Evolutionary conservation across 2,113 vertebrate species (phyloP).

Genomic region (Coryphaenoides rupestris): DNA sequence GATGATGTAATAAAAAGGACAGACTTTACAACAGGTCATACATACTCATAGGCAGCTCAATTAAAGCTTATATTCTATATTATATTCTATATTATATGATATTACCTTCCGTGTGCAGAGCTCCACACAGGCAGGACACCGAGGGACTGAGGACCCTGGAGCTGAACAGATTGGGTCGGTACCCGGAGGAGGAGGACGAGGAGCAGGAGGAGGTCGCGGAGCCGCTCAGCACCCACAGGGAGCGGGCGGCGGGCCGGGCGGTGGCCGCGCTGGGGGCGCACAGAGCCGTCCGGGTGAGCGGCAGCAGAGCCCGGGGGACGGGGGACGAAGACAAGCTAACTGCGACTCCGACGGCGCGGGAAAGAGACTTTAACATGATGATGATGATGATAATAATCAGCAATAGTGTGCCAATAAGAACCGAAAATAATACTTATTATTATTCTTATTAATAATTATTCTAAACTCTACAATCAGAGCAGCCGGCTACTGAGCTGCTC

Average conservation of each 20-base stretch:
- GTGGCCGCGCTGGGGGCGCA: constrained; percentile 43
- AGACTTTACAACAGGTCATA: too few relatives aligned
- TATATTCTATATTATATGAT: too few relatives aligned
- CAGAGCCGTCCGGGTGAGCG: constrained; percentile 47
- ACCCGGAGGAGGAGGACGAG: constrained; percentile 53
- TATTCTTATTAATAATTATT: too few relatives aligned
- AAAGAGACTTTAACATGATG: constrained; percentile 68
- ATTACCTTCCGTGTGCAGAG: constrained; percentile 89
- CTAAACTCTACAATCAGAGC: too few relatives aligned
- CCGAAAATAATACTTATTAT: too few relatives aligned
- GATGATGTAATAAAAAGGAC: too few relatives aligned
- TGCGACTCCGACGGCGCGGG: constrained; percentile 59
- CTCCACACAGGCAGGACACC: constrained; percentile 80
- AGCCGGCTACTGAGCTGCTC: background rate
- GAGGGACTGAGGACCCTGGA: constrained; percentile 55
- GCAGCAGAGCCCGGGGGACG: constrained; percentile 47
- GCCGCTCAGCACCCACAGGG: constrained; percentile 77
- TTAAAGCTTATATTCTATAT: too few relatives aligned
- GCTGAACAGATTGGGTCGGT: constrained; percentile 65
- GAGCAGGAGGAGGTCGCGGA: too few relatives aligned
- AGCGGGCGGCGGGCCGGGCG: constrained; percentile 70
- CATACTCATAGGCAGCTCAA: too few relatives aligned
- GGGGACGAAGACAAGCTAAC: constrained; percentile 57
- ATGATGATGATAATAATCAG: background rate
- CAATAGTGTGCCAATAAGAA: too few relatives aligned